Evolutionary conservation across 2,888 invertebrate species (phyloP), one percentile per base, ranked within the genome.

Genomic region (Nephrotoma appendiculata): DNA sequence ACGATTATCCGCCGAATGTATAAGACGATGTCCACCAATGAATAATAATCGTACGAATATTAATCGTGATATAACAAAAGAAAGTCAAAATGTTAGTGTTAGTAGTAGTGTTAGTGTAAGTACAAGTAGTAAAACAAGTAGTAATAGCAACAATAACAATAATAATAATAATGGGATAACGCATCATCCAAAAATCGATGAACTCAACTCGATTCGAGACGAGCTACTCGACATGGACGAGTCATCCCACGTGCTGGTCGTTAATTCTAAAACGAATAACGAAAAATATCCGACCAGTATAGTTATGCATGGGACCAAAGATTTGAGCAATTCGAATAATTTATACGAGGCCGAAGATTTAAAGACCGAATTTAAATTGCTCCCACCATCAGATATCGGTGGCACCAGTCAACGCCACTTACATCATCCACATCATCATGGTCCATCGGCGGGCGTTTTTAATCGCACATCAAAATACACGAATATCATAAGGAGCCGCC

Each of bases 171-270:
- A 84, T 42, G 71, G 71, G 71, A 71, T 71, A 71, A 71, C 71
- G 7, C 71, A 71, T 9, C 71, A 71, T 71, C 71, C 71, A 71
- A 85, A 42, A 85, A 44, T 85, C 11, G 43, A 85, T 15, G 85
- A 85, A 41, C 19, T 85, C 15, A 85, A 85, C 31, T 15, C 85
- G 6, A 85, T 85, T 7, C 52, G 52, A 41, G 86, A 91, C 87
- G 92, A 92, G 88, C 91, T 92, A 9, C 89, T 92, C 1, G 91
- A 91, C 52, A 92, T 91, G n/a, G 92, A 92, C 84, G 92, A 92
- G 86, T 92, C 92, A 2, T 91, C 91, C 2, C 91, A 91, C 86
- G 91, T 52, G 11, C 43, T 85, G 42, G 85, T 85, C 19, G 85
- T 85, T 1, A 85, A 85, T 5, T 9, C 85, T 15, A 85, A 85